Evolutionary conservation across 2,797 vertebrate species (phyloP).

Genomic region (Coilia nasus): DNA sequence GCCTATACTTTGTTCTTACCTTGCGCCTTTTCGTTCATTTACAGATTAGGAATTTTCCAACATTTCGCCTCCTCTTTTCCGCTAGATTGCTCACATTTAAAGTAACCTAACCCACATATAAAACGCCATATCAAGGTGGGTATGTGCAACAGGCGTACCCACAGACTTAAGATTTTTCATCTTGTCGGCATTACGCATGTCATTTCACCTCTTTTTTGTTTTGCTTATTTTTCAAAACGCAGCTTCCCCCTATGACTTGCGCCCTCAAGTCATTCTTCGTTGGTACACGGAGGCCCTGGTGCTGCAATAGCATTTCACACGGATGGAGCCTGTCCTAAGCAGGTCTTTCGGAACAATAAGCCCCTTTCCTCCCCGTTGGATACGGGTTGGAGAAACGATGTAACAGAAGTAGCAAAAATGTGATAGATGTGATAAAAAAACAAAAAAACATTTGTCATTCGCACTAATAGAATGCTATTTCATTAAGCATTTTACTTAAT

Average conservation of each 20-base stretch:
- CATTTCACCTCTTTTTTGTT: not conserved
- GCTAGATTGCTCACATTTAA: not conserved
- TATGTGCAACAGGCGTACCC: constrained; percentile 3
- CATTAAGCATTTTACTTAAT: not conserved
- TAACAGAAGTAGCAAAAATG: not conserved
- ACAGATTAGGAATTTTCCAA: not conserved
- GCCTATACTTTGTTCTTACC: not conserved
- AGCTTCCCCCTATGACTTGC: not conserved
- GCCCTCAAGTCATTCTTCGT: not conserved
- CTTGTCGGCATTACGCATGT: not conserved
- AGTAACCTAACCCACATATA: not conserved
- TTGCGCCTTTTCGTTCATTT: not conserved
- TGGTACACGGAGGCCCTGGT: not conserved
- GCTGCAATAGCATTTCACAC: not conserved
- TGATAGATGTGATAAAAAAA: no score
- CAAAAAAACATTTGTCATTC: not conserved
- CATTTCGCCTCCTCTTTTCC: not conserved
- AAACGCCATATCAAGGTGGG: not conserved
- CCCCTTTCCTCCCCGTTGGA: not conserved
- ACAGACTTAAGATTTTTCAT: not conserved
- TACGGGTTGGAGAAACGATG: not conserved
- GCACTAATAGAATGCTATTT: not conserved
- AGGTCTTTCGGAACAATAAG: not conserved
- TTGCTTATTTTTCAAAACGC: not conserved
- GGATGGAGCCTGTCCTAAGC: not conserved